Evolutionary conservation across 1,140 invertebrate genomes (phyloP), one percentile per base, ranked within the genome.

Genomic region (Pectinophora gossypiella): DNA sequence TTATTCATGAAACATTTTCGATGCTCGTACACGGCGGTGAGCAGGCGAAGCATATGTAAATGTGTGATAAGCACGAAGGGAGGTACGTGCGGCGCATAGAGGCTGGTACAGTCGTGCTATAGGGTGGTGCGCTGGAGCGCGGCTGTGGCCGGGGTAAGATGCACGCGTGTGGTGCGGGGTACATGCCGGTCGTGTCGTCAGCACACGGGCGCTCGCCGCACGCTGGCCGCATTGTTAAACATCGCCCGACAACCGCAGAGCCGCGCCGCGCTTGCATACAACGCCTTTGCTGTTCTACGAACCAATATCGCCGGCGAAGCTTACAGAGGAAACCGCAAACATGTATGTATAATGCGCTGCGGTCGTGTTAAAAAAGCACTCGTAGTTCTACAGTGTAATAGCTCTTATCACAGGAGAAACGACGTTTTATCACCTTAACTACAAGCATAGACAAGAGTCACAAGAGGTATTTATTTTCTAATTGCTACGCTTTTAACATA

Each of bases 1-100:
- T 85, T 85, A 82, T 82, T 85, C 78, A 83, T 82, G 76, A 74
- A 83, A 78, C 76, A 78, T 83, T 83, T 80, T 83, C 72, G 73
- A 78, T 82, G 79, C 72, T 74, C 55, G 78, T 76, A 76, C 75
- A 81, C 71, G 78, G 70, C 59, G 59, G 67, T 58, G 64, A 76
- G 71, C 68, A 60, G 59, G 65, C 69, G 69, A 69, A 76, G 76
- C 79, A 81, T 79, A 83, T 83, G 82, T 83, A 81, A 85, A 85
- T 85, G 73, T 58, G 68, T 72, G 78, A 81, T 80, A 81, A 81
- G 76, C 76, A 73, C 72, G 72, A 68, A 76, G 72, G 66, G 68
- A 69, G 52, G 40, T 47, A 64, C 64, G 65, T 61, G 65, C 60
- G 52, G 59, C 44, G 72, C 68, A 69, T 68, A 61, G 49, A 57